phyloP scores from a whole-genome alignment of 2,113 vertebrate species.

The Ptilonorhynchus violaceus region DNA sequence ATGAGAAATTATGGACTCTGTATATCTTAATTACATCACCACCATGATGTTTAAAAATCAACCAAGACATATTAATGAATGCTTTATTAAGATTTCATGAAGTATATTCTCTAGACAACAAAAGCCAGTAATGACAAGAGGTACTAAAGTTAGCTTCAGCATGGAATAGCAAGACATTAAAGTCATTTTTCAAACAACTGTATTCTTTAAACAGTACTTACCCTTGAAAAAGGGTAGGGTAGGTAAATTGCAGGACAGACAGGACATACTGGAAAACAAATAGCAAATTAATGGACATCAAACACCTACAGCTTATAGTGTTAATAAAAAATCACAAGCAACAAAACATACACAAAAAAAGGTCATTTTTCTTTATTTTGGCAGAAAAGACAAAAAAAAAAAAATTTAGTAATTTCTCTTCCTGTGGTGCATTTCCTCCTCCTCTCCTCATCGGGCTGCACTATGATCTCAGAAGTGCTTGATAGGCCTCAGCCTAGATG shows the following conservation, averaged over 20 bases:
- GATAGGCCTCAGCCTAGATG: not conserved
- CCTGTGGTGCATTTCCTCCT: not conserved
- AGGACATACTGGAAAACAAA: slow-evolving; percentile 91
- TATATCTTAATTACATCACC: not conserved
- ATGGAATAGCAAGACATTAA: not conserved
- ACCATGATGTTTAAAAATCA: not conserved
- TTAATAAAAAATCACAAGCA: not conserved
- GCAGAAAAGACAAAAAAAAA: not conserved
- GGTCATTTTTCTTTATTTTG: not conserved
- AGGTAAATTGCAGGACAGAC: slow-evolving; percentile 94
- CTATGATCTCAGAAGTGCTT: not conserved
- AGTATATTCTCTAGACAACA: not conserved
- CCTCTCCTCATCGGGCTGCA: too few relatives aligned
- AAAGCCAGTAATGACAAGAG: not conserved
- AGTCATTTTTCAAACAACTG: not conserved
- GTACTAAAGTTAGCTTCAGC: not conserved
- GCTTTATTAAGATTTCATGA: not conserved
- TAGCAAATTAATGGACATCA: slow-evolving; percentile 49
- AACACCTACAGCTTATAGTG: not conserved
- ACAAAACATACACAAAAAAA: not conserved
- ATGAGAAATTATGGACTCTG: not conserved
- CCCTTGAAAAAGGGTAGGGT: slow-evolving; percentile 97
- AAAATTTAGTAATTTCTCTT: not conserved
- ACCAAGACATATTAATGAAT: not conserved
- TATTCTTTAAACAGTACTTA: slow-evolving; percentile 76